Base-by-base conservation (phyloP, 2,113 vertebrate species). In the Oriolus oriolus region DNA sequence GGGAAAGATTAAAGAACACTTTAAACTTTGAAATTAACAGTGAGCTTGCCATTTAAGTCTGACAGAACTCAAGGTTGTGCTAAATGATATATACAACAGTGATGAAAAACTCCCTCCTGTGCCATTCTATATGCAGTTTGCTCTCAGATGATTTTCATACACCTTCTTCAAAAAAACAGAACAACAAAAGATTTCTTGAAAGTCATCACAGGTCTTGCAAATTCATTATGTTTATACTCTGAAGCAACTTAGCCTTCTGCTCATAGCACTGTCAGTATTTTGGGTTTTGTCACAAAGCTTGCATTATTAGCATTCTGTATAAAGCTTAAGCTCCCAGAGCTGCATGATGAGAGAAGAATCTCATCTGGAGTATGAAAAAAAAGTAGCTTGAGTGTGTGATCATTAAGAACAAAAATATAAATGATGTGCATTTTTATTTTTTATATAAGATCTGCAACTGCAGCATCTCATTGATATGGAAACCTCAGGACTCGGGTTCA, bases 11-110 rank as follows among this genome's bases (percentile, higher is more conserved):
- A 95, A 93, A 94, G 82, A 94, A 89, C 54, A 77, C 79, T 96
- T 90, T 90, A 77, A 95, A 93, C 84, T 93, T 93, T 74, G 76
- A 94, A 94, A 94, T 84, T 94, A 95, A 74, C 81, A 94, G 66
- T 50, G 63, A 96, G 56, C 49, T 96, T 96, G 85, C 81, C 83
- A 92, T 96, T 96, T 85, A 81, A 92, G 52, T 45, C 57, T 63
- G 78, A 73, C 71, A 88, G 90, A 84, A 41, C 77, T 81, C 49
- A 84, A 52, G 59, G 60, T 31, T 85, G 37, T 42, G 22, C 64
- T 56, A 89, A 93, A 80, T 45, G 59, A 83, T 84, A 96, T 83
- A 75, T 79, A 94, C 57, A 86, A 85, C 50, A 78, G 49, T 68
- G 65, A 69, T 39, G 45, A 92, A 95, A 93, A 96, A 80, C 76